Evolutionary conservation across 1,140 invertebrate species (phyloP).

Genomic region (Dinoponera quadriceps): DNA sequence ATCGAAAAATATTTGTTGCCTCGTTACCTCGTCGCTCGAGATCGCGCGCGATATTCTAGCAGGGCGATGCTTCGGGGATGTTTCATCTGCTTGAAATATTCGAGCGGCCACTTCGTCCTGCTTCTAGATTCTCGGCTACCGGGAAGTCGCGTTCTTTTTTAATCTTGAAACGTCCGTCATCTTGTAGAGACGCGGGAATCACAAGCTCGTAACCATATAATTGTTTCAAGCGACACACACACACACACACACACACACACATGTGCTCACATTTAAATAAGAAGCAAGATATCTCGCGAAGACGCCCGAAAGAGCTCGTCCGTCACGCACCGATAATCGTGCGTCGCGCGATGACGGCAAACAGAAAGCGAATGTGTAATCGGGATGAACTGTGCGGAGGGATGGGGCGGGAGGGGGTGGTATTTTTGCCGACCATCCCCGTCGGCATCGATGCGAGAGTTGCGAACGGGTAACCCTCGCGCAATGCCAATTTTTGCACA

Average conservation of each 20-base stretch:
- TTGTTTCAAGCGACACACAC: no score
- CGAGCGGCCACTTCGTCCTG: slow-evolving; percentile 53
- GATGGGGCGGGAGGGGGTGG: slow-evolving; percentile 55
- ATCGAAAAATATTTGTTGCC: slow-evolving; percentile 63
- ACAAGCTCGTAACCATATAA: background rate
- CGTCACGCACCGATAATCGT: slow-evolving; percentile 17
- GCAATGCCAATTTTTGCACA: slow-evolving; percentile 76
- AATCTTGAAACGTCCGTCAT: background rate
- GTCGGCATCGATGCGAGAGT: slow-evolving; percentile 59
- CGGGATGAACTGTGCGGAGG: slow-evolving; percentile 9
- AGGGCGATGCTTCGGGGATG: slow-evolving; percentile 42
- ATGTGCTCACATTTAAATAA: background rate
- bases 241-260: no score
- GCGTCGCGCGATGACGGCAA: background rate
- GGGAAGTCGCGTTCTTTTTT: slow-evolving; percentile 11
- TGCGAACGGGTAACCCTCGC: slow-evolving; percentile 68
- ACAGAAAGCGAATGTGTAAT: slow-evolving; percentile 55
- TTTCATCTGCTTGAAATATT: slow-evolving; percentile 71
- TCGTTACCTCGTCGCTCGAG: slow-evolving; percentile 13
- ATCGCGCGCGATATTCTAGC: slow-evolving; percentile 69
- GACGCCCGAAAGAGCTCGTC: slow-evolving; percentile 15
- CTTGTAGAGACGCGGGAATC: no score
- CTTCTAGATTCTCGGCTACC: slow-evolving; percentile 59
- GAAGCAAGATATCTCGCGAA: background rate
- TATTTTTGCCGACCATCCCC: slow-evolving; percentile 70